Base-by-base conservation (phyloP, 2,797 vertebrate genomes). In the Aldrovandia affinis region DNA sequence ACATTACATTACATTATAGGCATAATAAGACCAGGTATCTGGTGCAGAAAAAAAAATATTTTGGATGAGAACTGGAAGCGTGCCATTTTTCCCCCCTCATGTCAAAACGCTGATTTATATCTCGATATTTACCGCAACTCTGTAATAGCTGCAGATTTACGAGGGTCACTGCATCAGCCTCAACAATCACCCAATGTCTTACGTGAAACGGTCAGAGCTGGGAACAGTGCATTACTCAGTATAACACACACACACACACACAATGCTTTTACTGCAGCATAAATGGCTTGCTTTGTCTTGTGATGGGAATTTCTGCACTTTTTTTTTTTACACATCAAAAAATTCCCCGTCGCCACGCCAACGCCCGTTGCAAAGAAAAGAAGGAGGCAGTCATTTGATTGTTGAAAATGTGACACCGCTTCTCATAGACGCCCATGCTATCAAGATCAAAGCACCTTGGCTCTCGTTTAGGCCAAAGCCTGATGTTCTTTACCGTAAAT, bases 221-320 rank as follows among this genome's bases (percentile, higher is more conserved):
- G 68, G 68, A 70, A 14, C 12, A 20, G 15, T 57, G 18, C 55
- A 57, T 15, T 57, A 57, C 55, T 2, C 33, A 33, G 63, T 65
- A 30, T 65, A 65, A 28, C 73, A 7, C 70, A 42, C 36, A 20
- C n/a, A 18, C 36, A 42, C 33, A 20, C 50, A 30, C 50, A 52
- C 78, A 9, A 50, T 3, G 28, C 10, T 65, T 30, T 65, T 30
- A 65, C 12, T 12, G 12, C 9, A 28, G 63, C 63, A 9, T 50
- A 83, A 78, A 15, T 84, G 89, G 82, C 93, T 94, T 90, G 93
- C 88, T 92, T 87, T 85, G 52, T 93, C 94, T 93, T 94, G 92
- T 83, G 88, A 84, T 77, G 42, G 65, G 81, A 82, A 87, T 70
- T 36, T 70, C 68, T 39, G 15, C 14, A 88, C 84, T 61, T 86